Evolutionary conservation across 2,888 invertebrate genomes (phyloP).

Genomic region (Micoletzkya japonica): DNA sequence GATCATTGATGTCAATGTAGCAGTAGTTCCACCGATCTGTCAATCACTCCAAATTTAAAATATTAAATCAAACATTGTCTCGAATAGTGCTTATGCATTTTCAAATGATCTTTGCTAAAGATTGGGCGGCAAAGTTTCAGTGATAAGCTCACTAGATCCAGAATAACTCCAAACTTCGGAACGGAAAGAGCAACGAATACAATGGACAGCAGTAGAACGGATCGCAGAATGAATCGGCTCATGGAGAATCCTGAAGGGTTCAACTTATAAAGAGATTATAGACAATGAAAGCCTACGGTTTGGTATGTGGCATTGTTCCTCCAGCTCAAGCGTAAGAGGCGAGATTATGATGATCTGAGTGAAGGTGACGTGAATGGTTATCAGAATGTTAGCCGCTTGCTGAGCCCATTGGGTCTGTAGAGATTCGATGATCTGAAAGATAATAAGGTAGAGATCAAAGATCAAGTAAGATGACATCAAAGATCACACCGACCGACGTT

Average conservation of each 20-base stretch:
- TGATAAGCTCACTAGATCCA: constrained; percentile 36
- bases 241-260: constrained; percentile 39
- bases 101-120: background rate
- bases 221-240: constrained; percentile 38
- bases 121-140: background rate
- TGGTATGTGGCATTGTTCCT: constrained; percentile 40
- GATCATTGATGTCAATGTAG: constrained; percentile 47
- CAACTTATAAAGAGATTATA: background rate
- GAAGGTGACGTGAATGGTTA: constrained; percentile 34
- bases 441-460: too few species aligned
- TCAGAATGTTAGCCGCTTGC: constrained; percentile 44
- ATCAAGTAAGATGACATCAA: too few species aligned
- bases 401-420: constrained; percentile 40
- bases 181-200: constrained; percentile 41
- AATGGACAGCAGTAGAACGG: constrained; percentile 32
- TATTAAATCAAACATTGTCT: background rate
- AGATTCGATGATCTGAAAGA: constrained; percentile 11
- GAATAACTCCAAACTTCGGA: constrained; percentile 41
- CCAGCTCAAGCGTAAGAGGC: constrained; percentile 42
- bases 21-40: constrained; percentile 45
- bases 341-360: constrained; percentile 42
- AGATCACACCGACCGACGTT: background rate
- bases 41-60: background rate
- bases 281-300: constrained; percentile 30
- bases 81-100: background rate